Evolutionary conservation across 2,888 invertebrate species (phyloP), one percentile per base, ranked within the genome.

Genomic region (Sceliomorpha sp.): DNA sequence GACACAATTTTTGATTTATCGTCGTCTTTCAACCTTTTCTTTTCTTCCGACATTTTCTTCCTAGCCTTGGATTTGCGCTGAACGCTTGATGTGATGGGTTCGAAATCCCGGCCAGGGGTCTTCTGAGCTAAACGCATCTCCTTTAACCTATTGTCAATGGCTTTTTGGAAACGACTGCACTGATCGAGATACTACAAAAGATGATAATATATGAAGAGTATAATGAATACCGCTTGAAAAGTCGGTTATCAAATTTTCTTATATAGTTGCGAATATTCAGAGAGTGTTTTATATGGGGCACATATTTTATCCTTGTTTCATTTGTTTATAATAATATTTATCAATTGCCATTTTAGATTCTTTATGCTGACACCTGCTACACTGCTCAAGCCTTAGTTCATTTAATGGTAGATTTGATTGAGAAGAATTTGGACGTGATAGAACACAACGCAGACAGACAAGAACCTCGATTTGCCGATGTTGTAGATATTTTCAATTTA

Each of bases 381-480:
- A 93, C 95, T 50, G 95, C 95, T 60, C 94, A 96, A 89, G 96
- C 96, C 13, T 90, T 97, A 48, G 94, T 96, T 66, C 92, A 95
- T 76, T 91, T 96, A 67, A 94, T 96, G 92, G 90, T 96, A 76
- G 94, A 94, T 88, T 90, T 93, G 78, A 91, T 91, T 78, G 91
- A 90, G 67, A 92, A 92, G 72, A 90, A 90, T 12, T 88, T 90
- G 60, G 90, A 90, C 76, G 83, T 89, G n/a, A 87, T 88, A 73
- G 86, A 86, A 75, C 89, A 89, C 76, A 88, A 86, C 72, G 74
- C 80, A 75, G 89, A 90, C 48, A 90, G 89, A 68, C 89, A 89
- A 45, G 88, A 90, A 34, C 92, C 94, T 8, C 89, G 90, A 70
- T 94, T 94, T 84, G 89, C 89, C 17, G 95, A 96, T 89, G 93